phyloP scores from a whole-genome alignment of 2,888 invertebrate species.

The Chymomyza fuscimana region DNA sequence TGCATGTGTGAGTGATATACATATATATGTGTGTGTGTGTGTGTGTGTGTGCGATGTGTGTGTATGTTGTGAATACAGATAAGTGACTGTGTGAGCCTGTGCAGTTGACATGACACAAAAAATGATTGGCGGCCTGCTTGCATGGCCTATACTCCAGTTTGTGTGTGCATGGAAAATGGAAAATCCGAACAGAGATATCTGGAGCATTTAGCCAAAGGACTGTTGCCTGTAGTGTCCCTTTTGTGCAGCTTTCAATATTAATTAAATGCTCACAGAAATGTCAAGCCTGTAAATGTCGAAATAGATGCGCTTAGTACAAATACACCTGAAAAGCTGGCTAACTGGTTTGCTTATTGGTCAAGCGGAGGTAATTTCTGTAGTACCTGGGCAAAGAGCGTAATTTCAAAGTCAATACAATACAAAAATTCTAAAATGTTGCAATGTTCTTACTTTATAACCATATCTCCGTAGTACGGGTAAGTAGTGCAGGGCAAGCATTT shows the following conservation, averaged over 20 bases:
- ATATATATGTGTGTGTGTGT: constrained; percentile 9
- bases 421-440: no score
- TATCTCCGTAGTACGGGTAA: no score
- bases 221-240: background rate
- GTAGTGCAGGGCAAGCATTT: no score
- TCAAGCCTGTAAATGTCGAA: background rate
- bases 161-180: constrained; percentile 12
- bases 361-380: background rate
- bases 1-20: background rate
- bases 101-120: constrained; percentile 21
- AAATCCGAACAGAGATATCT: constrained; percentile 44
- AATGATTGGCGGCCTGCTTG: constrained; percentile 55
- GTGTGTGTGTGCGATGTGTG: constrained; percentile 16
- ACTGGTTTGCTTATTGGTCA: background rate
- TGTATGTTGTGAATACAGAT: constrained; percentile 33
- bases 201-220: constrained; percentile 28
- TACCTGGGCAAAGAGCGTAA: no score
- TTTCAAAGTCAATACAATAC: background rate
- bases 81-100: background rate
- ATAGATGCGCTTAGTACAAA: background rate
- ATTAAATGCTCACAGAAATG: constrained; percentile 48
- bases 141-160: constrained; percentile 9
- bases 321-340: background rate
- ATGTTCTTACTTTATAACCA: no score
- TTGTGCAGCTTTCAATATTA: constrained; percentile 48